Evolutionary conservation across 1,140 invertebrate genomes (phyloP).

Genomic region (Tetragonula clypearis): DNA sequence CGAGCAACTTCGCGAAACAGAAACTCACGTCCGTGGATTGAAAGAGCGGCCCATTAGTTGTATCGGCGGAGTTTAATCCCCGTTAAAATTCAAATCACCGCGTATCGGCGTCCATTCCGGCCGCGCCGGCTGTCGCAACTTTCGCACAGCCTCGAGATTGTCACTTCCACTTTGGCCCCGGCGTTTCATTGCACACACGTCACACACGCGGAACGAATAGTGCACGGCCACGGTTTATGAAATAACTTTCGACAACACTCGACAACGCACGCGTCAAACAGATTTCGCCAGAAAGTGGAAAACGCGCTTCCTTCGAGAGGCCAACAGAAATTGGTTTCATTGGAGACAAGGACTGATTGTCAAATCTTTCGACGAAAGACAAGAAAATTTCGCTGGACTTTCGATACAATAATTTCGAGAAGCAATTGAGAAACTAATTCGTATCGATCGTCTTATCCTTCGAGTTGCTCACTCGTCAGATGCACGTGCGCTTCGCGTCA

Average conservation of each 20-base stretch:
- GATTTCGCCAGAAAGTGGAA: not conserved
- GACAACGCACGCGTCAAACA: not conserved
- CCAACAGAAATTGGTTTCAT: too few relatives aligned
- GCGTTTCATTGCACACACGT: not conserved
- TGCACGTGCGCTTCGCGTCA: too few relatives aligned
- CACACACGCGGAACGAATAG: not conserved
- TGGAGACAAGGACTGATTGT: too few relatives aligned
- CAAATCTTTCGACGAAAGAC: not conserved
- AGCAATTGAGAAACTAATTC: not conserved
- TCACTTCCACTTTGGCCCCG: not conserved
- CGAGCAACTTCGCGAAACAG: not conserved
- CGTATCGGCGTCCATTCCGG: not conserved
- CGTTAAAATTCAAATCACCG: not conserved
- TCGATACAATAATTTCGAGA: too few relatives aligned
- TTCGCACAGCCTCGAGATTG: constrained; percentile 1
- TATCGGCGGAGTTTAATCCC: not conserved
- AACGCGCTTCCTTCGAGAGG: not conserved
- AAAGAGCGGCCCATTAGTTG: not conserved
- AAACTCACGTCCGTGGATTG: not conserved
- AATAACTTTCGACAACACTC: not conserved
- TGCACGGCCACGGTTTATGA: not conserved
- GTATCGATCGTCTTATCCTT: not conserved
- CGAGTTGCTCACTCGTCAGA: not conserved
- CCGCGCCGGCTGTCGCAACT: not conserved
- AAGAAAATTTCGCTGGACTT: too few relatives aligned